Base-by-base conservation (phyloP, 2,888 invertebrate species). In the Margaritifera margaritifera region DNA sequence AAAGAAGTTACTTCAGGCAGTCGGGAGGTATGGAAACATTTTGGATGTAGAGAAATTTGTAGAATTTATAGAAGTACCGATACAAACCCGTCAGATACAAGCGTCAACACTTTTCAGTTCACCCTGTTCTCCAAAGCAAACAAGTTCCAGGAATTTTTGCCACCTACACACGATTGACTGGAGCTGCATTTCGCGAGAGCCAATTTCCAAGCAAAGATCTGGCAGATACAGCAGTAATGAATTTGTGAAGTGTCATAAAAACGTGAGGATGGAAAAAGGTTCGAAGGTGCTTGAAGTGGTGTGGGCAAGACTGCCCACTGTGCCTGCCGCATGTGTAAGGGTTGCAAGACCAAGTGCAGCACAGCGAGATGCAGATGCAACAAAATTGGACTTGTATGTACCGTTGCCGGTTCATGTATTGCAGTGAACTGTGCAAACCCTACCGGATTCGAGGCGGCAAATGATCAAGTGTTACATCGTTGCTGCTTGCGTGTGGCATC, bases 271-370 rank as follows among this genome's bases (percentile, higher is more conserved):
- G 71, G 66, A 4, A 31, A 24, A 27, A 31, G 64, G 55, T 42
- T 53, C 18, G 24, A 62, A 61, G 50, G 63, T 57, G 20, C 11
- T 67, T 55, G 66, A 66, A 59, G 62, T 64, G 27, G 66, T 70
- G 27, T 70, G 70, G 72, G 64, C 31, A 25, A 50, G 62, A n/a
- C 60, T 62, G 51, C 67, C 67, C 42, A 27, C 75, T 22, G 62
- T 73, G 6, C 75, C 68, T 56, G 53, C 22, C 1, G 64, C 71
- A 25, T 73, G 66, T 58, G 27, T 67, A n/a, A 62, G 57, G 68
- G 72, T 6, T 72, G 72, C 52, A 67, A 68, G 53, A 72, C 42
- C 18, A 71, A 67, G 51, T 66, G 71, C 54, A 58, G 57, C n/a
- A 53, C 63, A 22, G 65, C 52, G 15, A n/a, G 55, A 60, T 67